Base-by-base conservation (phyloP, 2,797 vertebrate species). In the Lindbergichthys nudifrons region DNA sequence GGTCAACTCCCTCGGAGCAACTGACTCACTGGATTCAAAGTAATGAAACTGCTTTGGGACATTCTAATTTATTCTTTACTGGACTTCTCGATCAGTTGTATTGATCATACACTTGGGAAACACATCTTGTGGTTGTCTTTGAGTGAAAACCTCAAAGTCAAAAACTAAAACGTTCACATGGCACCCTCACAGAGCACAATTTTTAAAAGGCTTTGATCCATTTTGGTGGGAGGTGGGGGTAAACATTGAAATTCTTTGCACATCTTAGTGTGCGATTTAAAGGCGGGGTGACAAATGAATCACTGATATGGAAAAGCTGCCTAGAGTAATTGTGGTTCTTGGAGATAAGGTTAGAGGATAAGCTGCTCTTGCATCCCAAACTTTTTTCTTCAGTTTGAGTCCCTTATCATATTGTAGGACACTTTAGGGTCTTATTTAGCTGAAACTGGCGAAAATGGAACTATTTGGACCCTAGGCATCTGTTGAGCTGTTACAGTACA, bases 311-410 rank as follows among this genome's bases (percentile, higher is more conserved):
- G 58, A 65, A 82, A 81, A 81, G 65, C 81, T 78, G 81, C 82
- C 80, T 80, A 18, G 66, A 77, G 72, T 87, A 71, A 63, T 52
- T 63, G 77, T 85, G 76, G 65, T 64, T 75, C 64, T 69, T 70
- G 16, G 61, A 75, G 83, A 84, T 89, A 78, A 88, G 67, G 62
- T 70, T 64, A 16, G 61, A 65, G 71, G 70, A 84, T 76, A 83
- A 84, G 81, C 64, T 57, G 51, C 48, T 78, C 50, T 41, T 70
- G 56, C 63, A 83, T 73, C 63, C 64, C 71, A 50, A 83, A 69
- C 57, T 8, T 77, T 77, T 80, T 65, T 70, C 82, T 80, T 73
- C 5, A 39, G 42, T 73, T 75, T 50, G 73, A 83, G 77, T 70
- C 50, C 30, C 75, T 78, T 68, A 76, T 84, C 65, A 57, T 42